Evolutionary conservation across 2,113 vertebrate genomes (phyloP).

Genomic region (Sphaerodactylus townsendi): DNA sequence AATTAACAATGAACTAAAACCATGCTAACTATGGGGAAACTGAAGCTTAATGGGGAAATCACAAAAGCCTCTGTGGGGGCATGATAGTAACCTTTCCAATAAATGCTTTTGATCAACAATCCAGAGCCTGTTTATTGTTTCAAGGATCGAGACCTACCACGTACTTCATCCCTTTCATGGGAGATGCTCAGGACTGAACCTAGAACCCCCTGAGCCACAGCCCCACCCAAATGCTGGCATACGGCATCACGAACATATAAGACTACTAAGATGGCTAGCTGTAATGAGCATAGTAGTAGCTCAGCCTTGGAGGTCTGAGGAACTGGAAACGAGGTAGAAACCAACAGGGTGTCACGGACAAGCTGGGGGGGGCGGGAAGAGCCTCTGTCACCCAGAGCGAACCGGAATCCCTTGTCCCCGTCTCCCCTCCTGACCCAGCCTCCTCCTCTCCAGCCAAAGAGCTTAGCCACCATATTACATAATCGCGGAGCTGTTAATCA

Average conservation of each 20-base stretch:
- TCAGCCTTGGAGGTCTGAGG: too few species aligned
- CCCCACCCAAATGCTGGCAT: not conserved
- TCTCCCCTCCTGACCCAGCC: not conserved
- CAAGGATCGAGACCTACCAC: too few species aligned
- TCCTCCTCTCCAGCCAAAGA: slow-evolving; percentile 14
- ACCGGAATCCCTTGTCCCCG: not conserved
- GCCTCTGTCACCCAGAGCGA: not conserved
- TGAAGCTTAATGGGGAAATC: too few species aligned
- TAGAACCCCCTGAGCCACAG: not conserved
- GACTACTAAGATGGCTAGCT: not conserved
- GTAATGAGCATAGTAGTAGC: not conserved
- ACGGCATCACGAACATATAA: not conserved
- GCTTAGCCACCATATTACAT: slow-evolving; percentile 23
- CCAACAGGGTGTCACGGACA: too few species aligned
- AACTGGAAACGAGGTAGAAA: not conserved
- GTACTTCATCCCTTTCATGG: not conserved
- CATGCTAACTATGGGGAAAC: too few species aligned
- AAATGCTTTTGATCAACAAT: too few species aligned
- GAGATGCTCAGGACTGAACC: not conserved
- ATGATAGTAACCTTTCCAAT: too few species aligned
- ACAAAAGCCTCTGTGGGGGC: too few species aligned
- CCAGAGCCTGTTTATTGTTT: too few species aligned
- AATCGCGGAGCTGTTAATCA: slow-evolving; percentile 36
- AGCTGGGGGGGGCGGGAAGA: too few species aligned
- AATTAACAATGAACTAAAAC: too few species aligned